phyloP scores from a whole-genome alignment of 2,888 invertebrate genomes.

The Hirtodrosophila confusa region DNA sequence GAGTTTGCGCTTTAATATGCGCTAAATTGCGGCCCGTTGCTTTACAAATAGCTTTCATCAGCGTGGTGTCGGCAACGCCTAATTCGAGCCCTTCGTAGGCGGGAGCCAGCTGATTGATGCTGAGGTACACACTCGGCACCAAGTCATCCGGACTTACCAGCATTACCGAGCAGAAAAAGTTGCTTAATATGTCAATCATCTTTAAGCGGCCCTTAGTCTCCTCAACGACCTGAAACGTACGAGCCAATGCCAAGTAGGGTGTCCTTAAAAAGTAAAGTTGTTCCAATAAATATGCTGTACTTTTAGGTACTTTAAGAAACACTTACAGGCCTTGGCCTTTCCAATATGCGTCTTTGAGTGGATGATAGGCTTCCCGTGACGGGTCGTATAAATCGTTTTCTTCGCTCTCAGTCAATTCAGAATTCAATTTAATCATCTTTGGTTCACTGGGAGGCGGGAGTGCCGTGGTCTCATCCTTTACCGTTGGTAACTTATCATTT shows the following conservation, averaged over 20 bases:
- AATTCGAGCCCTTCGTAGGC: slow-evolving; percentile 97
- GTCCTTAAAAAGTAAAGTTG: slow-evolving; percentile 86
- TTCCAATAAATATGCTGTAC: background rate
- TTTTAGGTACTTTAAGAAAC: background rate
- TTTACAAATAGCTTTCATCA: slow-evolving; percentile 97
- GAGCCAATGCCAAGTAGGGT: slow-evolving; percentile 96
- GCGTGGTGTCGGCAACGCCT: slow-evolving; percentile 96
- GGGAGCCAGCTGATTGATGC: slow-evolving; percentile 97
- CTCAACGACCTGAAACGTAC: slow-evolving; percentile 96
- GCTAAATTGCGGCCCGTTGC: slow-evolving; percentile 93
- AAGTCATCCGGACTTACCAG: slow-evolving; percentile 95
- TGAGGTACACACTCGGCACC: slow-evolving; percentile 94
- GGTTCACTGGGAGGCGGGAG: slow-evolving; percentile 11
- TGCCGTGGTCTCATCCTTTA: slow-evolving; percentile 3
- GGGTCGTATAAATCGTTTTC: slow-evolving; percentile 88
- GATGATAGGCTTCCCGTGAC: slow-evolving; percentile 89
- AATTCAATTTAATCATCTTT: slow-evolving; percentile 29
- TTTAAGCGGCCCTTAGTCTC: slow-evolving; percentile 92
- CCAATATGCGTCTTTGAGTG: slow-evolving; percentile 94
- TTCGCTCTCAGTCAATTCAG: slow-evolving; percentile 22
- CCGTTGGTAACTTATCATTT: slow-evolving; percentile 10
- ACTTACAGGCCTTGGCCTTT: slow-evolving; percentile 87
- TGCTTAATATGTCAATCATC: slow-evolving; percentile 95
- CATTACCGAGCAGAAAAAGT: slow-evolving; percentile 96
- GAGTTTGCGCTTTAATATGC: slow-evolving; percentile 89